Percentiles rank a stretch among this genome's conserved stretches.
Conservation (phyloP, 2,113 vertebrate species). For the Steatornis caripensis region DNA sequence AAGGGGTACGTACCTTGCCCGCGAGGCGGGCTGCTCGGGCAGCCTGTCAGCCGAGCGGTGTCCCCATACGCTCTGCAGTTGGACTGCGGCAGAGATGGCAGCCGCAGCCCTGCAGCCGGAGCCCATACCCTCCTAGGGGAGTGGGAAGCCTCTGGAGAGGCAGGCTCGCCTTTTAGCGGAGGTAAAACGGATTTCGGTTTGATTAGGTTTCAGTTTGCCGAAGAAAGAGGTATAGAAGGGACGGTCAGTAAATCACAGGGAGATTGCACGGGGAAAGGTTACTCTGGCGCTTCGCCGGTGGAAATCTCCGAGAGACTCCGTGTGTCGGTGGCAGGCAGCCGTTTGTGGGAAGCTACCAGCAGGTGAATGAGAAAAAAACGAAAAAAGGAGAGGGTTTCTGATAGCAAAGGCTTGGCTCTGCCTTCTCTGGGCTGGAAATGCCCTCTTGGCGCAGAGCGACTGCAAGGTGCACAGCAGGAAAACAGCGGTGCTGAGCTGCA, state of each 20-base stretch:
- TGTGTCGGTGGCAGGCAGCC: neutral
- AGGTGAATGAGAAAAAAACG: neutral
- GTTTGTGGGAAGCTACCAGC: accelerated
- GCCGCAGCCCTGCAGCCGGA: neutral
- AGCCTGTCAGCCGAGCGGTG: neutral
- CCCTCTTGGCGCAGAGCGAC: neutral
- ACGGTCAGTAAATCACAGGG: accelerated
- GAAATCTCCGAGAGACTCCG: neutral
- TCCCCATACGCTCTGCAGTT: accelerated
- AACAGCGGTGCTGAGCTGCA: neutral
- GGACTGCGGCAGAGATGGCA: neutral
- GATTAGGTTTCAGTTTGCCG: neutral
- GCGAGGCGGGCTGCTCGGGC: neutral
- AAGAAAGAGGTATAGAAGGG: neutral
- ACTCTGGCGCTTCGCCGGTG: neutral
- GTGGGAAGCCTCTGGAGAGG: accelerated
- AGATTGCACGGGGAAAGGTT: neutral
- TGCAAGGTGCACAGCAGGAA: neutral
- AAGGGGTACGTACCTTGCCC: neutral
- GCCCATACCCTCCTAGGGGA: accelerated
- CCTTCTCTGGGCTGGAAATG: neutral
- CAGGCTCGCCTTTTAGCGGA: neutral
- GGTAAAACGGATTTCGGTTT: accelerated
- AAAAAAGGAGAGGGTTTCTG: neutral
- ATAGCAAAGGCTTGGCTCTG: neutral